phyloP scores from a whole-genome alignment of 2,797 vertebrate genomes.

The Sebastes trivittatus region DNA sequence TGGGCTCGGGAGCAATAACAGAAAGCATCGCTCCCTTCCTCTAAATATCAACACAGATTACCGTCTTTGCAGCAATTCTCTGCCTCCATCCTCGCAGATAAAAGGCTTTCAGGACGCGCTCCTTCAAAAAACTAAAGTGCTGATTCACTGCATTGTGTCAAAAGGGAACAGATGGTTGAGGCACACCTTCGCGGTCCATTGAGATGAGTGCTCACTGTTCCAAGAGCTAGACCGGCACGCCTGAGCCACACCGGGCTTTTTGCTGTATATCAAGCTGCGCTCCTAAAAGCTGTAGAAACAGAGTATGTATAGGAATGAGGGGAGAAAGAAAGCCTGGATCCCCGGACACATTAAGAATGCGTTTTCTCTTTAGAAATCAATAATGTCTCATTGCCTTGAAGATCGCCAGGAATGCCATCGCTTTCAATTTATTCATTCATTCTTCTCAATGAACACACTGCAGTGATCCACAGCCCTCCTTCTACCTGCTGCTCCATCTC shows the following conservation, averaged over 20 bases:
- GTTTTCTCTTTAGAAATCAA: slow-evolving; percentile 75
- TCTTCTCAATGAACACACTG: slow-evolving; percentile 59
- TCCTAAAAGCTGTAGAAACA: slow-evolving; percentile 13
- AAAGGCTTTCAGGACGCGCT: slow-evolving; percentile 33
- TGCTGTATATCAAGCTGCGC: neutral
- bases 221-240: neutral
- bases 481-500: slow-evolving; percentile 28
- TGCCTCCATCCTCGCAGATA: slow-evolving; percentile 23
- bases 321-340: slow-evolving; percentile 29
- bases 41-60: slow-evolving; percentile 54
- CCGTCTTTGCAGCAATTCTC: slow-evolving; percentile 16
- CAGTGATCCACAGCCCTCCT: slow-evolving; percentile 40
- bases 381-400: slow-evolving; percentile 70
- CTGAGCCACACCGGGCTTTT: neutral
- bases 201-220: slow-evolving; percentile 28
- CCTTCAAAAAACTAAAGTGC: slow-evolving; percentile 35
- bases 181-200: slow-evolving; percentile 20
- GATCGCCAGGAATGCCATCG: slow-evolving; percentile 62
- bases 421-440: slow-evolving; percentile 70
- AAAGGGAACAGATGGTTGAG: slow-evolving; percentile 47
- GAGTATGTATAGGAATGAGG: neutral
- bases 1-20: slow-evolving; percentile 24
- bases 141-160: slow-evolving; percentile 55
- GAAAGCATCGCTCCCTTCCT: slow-evolving; percentile 12
- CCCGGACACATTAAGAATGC: slow-evolving; percentile 63